Evolutionary conservation across 2,113 vertebrate genomes (phyloP), one percentile per base, ranked within the genome.

Genomic region (Eupsittula cactorum): DNA sequence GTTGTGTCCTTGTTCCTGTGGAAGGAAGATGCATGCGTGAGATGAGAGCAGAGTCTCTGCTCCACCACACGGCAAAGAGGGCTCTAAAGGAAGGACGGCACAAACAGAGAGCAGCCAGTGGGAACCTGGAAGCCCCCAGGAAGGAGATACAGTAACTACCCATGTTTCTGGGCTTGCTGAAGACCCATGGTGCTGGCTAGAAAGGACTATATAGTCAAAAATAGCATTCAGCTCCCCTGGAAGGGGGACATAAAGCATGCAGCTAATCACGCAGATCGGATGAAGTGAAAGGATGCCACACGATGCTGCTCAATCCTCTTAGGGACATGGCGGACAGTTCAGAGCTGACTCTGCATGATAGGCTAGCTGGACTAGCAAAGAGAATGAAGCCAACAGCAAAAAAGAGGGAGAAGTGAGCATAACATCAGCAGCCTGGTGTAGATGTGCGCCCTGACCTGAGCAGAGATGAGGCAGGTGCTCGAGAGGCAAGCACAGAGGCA

Each of bases 1-100:
- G 98, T 99, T 0, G 99, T 99, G 81, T 99, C 99, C 94, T 98
- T 99, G 97, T 99, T 99, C 97, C 99, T 99, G 95, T 25, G 18
- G 37, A 71, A 42, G 41, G 41, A 49, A n/a, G 63, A 70, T 35
- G 62, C 5, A 0, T 0, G 1, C 0, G 11, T 42, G 39, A 86
- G 63, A 28, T 0, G 2, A 28, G 44, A 75, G 60, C 8, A 10
- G 50, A 64, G 52, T 4, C 57, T 62, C 25, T 2, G 10, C 44
- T 41, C 53, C 46, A 18, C 3, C 42, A 44, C 52, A 42, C 0
- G 3, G 59, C 46, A 68, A 2, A 2, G 1, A 2, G 19, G 47
- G 57, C 60, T 74, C 53, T 12, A 12, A 13, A 73, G 37, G 37
- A 37, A n/a, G 35, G 21, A 15, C 0, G 2, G 50, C 55, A 50